These are phyloP conservation scores for Pangasianodon hypophthalmus DNA, from an alignment of 2,113 vertebrate genomes.

Conservation along the genomic window DNA sequence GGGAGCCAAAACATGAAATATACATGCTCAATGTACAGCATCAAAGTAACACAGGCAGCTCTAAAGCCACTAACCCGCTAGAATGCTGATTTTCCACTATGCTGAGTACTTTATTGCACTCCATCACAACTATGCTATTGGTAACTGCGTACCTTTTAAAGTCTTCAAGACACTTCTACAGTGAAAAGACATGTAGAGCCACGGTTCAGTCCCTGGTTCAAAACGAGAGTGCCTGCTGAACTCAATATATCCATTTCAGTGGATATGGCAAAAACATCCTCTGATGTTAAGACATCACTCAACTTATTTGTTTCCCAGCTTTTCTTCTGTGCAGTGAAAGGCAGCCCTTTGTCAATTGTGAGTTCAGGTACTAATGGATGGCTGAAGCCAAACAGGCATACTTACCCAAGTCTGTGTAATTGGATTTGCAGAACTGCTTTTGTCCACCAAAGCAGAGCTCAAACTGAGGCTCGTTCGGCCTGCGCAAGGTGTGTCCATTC, in stretches of 20 bases:
- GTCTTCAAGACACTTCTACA: conserved; percentile 30
- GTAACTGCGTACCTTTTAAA: conserved; percentile 48
- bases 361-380: conserved; percentile 15
- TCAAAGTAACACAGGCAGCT: neutral
- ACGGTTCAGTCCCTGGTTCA: conserved; percentile 42
- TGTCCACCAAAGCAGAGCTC: conserved; percentile 96
- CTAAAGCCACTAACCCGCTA: neutral
- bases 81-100: neutral
- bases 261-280: conserved; percentile 41
- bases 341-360: conserved; percentile 25
- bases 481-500: conserved; percentile 94
- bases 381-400: conserved; percentile 38
- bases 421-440: conserved; percentile 94
- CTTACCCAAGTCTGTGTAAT: conserved; percentile 99
- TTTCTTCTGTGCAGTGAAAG: conserved; percentile 30
- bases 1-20: conserved; percentile 28
- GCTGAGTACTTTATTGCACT: neutral
- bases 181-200: neutral
- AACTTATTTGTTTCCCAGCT: conserved; percentile 24
- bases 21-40: neutral
- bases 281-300: conserved; percentile 58
- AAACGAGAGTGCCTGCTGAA: conserved; percentile 58
- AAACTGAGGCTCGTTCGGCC: conserved; percentile 89
- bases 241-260: conserved; percentile 50
- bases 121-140: conserved; percentile 32